Base-by-base conservation (phyloP, 1,140 invertebrate species). In the Bombyx mandarina region DNA sequence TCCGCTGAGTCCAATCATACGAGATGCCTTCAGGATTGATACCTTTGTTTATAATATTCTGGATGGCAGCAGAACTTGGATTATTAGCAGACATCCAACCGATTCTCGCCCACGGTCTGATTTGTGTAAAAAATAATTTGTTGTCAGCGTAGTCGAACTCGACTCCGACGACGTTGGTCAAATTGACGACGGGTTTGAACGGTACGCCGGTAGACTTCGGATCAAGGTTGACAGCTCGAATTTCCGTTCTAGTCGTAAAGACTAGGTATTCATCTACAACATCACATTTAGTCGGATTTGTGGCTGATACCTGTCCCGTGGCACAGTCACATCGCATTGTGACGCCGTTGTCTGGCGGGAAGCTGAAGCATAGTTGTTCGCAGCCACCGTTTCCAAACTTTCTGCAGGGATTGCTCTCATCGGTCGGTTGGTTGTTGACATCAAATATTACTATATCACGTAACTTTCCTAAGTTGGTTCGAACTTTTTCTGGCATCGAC, bases 1-100 rank as follows among this genome's bases (percentile, higher is more conserved):
- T 99, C 72, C 96, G 95, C 63, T 96, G 95, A 0, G 97, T 97
- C 97, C 97, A 99, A 73, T 99, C 97, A 74, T 97, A 98, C 0
- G 97, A 96, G 61, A 99, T 96, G 5, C 97, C 97, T 83, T 99
- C 97, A 0, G 96, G 96, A 85, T 97, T 97, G 56, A 97, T 96
- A 18, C 94, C 93, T 75, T 94, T 93, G 56, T 87, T 93, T 9
- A 96, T 90, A 8, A 96, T 91, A 55, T 91, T 93, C n/a, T 92
- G 91, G n/a, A 94, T 91, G 48, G 90, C 89, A 3, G 82, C 79
- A 2, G 81, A 77, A 1, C 89, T 90, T 0, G 94, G 94, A 63
- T 91, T 90, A 43, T 91, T 91, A 0, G 93, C 90, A 7, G 92
- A 89, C 67, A 96, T 91, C 88, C 92, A 95, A 1, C 93, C 95